These are phyloP conservation scores for Drusus annulatus DNA, from an alignment of 1,140 invertebrate species.

Conservation along the genomic window DNA sequence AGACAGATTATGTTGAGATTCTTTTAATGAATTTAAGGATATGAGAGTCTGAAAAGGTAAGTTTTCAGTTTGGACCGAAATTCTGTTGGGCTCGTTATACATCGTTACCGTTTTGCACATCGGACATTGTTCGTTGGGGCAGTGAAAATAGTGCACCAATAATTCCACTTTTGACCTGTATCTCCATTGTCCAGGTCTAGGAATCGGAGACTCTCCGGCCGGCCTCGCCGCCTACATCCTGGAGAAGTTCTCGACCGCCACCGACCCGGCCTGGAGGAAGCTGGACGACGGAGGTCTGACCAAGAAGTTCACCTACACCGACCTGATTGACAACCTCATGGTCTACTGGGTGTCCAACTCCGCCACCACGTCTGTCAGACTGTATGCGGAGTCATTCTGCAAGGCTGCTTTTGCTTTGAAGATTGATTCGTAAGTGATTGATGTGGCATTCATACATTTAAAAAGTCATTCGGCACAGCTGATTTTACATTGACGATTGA, in stretches of 20 bases:
- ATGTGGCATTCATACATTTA: no score
- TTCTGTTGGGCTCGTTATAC: no score
- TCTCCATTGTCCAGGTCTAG: conserved; percentile 68
- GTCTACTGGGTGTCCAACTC: conserved; percentile 87
- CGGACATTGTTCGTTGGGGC: no score
- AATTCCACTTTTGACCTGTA: not conserved
- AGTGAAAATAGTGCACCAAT: no score
- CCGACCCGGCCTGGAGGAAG: conserved; percentile 71
- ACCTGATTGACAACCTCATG: conserved; percentile 91
- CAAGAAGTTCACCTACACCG: conserved; percentile 76
- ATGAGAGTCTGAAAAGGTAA: no score
- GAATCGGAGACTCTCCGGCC: conserved; percentile 76
- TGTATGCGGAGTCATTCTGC: conserved; percentile 72
- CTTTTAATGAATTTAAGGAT: no score
- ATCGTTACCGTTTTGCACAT: no score
- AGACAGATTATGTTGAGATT: no score
- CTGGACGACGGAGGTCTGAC: conserved; percentile 82
- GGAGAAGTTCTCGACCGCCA: conserved; percentile 87
- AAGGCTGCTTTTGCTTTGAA: conserved; percentile 61
- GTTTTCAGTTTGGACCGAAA: no score
- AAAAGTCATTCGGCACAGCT: no score
- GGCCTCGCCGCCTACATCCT: conserved; percentile 85
- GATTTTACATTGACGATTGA: no score
- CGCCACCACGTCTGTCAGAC: conserved; percentile 82
- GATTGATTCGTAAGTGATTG: conserved; percentile 67